A percentile compares a stretch with the other conserved stretches of the same genome.
Conservation (phyloP, 2,797 vertebrate species). For the Onychomys leucogaster region DNA sequence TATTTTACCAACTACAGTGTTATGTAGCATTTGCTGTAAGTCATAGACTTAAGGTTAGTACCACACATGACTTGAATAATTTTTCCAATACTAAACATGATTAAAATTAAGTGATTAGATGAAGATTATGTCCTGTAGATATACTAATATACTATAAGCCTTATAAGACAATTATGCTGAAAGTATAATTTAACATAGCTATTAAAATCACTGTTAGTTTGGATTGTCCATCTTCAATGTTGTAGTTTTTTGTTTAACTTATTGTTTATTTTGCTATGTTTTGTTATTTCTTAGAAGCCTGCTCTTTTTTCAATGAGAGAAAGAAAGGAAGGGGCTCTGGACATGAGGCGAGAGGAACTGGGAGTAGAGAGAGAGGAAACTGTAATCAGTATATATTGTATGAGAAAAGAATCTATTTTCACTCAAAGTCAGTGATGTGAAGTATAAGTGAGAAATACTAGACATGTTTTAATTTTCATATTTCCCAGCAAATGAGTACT, state of each 20-base stretch:
- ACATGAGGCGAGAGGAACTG: not conserved
- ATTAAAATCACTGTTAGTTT: not conserved
- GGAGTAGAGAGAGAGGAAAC: not conserved
- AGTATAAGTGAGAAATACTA: slow-evolving; percentile 14
- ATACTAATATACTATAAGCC: not conserved
- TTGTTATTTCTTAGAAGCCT: not conserved
- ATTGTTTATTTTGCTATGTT: too few relatives aligned
- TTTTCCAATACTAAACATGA: not conserved
- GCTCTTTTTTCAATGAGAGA: not conserved
- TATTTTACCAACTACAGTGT: not conserved
- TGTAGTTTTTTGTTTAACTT: not conserved
- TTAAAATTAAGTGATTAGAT: not conserved
- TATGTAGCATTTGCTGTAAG: not conserved
- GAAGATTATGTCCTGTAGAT: not conserved
- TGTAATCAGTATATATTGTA: not conserved
- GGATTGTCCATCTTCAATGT: not conserved
- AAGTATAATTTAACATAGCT: not conserved
- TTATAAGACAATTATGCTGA: not conserved
- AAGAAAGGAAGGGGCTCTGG: not conserved
- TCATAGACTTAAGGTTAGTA: not conserved
- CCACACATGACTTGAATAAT: not conserved
- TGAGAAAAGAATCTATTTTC: not conserved
- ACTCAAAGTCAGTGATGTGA: slow-evolving; percentile 8
- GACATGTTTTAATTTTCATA: not conserved
- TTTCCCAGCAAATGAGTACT: slow-evolving; percentile 54